Conservation (phyloP, 2,797 vertebrate genomes). For the Amblyraja radiata region DNA sequence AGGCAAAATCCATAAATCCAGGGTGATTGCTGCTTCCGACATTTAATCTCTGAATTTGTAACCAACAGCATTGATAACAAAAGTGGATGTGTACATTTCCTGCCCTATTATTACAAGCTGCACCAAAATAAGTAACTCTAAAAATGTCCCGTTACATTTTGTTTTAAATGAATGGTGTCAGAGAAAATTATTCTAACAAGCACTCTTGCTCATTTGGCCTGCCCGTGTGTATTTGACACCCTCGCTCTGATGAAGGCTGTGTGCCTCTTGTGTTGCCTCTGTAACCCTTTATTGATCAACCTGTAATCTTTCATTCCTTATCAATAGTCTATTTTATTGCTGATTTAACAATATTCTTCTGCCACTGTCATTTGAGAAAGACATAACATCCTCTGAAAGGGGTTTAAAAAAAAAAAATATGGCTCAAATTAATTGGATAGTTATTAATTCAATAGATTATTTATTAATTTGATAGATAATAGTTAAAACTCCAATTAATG, state of each 20-base stretch:
- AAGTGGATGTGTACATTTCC: neutral
- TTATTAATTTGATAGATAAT: too few relatives aligned
- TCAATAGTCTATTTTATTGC: too few relatives aligned
- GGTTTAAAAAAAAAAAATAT: too few relatives aligned
- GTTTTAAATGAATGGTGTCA: neutral
- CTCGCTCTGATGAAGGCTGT: neutral
- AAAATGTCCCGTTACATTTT: neutral
- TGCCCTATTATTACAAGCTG: neutral
- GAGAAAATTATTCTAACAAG: neutral
- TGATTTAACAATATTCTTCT: too few relatives aligned
- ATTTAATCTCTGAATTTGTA: neutral
- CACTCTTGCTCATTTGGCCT: neutral
- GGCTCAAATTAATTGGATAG: too few relatives aligned
- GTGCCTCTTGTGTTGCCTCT: neutral
- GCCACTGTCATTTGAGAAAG: too few relatives aligned
- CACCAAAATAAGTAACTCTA: neutral
- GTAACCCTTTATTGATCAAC: neutral
- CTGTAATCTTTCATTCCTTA: too few relatives aligned
- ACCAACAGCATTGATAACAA: neutral
- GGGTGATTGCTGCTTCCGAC: neutral
- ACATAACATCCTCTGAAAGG: too few relatives aligned
- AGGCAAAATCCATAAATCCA: neutral
- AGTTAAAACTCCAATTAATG: too few relatives aligned
- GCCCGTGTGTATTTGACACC: neutral
- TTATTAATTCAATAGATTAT: too few relatives aligned